Conservation (phyloP, 2,113 vertebrate species). For the Rallus limicola region DNA sequence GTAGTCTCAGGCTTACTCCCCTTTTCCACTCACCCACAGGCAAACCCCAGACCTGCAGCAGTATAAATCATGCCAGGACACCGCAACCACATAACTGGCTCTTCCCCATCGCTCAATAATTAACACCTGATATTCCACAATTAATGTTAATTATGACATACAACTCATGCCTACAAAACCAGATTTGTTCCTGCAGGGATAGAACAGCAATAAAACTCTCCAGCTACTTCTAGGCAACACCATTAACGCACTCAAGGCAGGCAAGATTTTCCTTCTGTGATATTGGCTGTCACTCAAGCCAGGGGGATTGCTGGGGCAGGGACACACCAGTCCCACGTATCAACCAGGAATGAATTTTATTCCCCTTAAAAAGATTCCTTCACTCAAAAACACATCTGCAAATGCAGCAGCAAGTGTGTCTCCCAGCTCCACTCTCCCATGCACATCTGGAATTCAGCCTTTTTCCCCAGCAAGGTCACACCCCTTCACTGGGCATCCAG, state of each 20-base stretch:
- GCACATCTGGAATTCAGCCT: not conserved
- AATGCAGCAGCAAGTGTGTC: not conserved
- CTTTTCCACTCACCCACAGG: not conserved
- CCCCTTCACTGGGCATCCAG: rapidly evolving
- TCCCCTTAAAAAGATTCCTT: not conserved
- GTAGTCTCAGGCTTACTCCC: not conserved
- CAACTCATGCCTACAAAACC: not conserved
- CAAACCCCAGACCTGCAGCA: not conserved
- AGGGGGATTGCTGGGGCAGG: not conserved
- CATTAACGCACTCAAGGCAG: rapidly evolving
- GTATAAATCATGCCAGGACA: not conserved
- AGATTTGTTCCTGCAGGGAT: not conserved
- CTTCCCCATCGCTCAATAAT: not conserved
- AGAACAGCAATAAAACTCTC: not conserved
- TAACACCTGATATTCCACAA: not conserved
- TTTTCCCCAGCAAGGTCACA: not conserved
- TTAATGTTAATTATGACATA: rapidly evolving
- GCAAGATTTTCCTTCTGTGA: not conserved
- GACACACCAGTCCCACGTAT: rapidly evolving
- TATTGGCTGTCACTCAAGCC: rapidly evolving
- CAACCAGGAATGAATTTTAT: not conserved
- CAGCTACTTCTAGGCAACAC: rapidly evolving
- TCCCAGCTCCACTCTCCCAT: rapidly evolving
- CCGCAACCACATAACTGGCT: rapidly evolving
- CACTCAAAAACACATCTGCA: not conserved